Evolutionary conservation across 2,797 vertebrate species (phyloP), one percentile per base, ranked within the genome.

Genomic region (Agapornis canus): DNA sequence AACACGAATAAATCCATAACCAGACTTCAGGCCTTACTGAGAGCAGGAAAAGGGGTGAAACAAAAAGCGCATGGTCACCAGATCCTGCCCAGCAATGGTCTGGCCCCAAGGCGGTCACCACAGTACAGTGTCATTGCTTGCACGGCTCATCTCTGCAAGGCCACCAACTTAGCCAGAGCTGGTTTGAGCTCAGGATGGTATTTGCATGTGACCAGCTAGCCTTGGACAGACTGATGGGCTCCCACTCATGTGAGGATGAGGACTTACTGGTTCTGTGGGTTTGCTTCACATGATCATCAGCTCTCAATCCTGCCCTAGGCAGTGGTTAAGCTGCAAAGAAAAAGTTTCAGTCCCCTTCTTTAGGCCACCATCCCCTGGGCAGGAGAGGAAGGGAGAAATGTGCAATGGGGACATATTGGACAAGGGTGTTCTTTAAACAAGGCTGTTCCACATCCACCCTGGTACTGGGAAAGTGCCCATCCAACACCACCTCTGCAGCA

Each of bases 401-500:
- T 26, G 66, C 1, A 0, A 39, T 6, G 29, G 57, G 70, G 37
- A 16, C 15, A 10, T 0, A 0, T 0, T 59, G 82, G 35, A 61
- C 48, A 79, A 4, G 6, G 22, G 3, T 1, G 2, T 8, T 43
- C 26, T 82, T 89, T 59, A 64, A 78, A 49, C 0, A 3, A 56
- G 25, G 9, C 14, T 57, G 61, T 84, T 37, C 49, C 69, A 40
- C 15, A 15, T 45, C 29, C 48, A 26, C 49, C 31, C 17, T 27
- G 32, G 14, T 9, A 3, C 14, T 7, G 42, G n/a, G 29, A 45
- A 11, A 3, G 4, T 45, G 37, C 9, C 11, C 35, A 27, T 39
- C 16, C n/a, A 23, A 0, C 1, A 1, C 13, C 35, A 18, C 17
- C 18, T n/a, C 68, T 4, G 3, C 48, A 65, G 54, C 66, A 64